Conservation (phyloP, 2,113 vertebrate genomes). For the Entelurus aequoreus region DNA sequence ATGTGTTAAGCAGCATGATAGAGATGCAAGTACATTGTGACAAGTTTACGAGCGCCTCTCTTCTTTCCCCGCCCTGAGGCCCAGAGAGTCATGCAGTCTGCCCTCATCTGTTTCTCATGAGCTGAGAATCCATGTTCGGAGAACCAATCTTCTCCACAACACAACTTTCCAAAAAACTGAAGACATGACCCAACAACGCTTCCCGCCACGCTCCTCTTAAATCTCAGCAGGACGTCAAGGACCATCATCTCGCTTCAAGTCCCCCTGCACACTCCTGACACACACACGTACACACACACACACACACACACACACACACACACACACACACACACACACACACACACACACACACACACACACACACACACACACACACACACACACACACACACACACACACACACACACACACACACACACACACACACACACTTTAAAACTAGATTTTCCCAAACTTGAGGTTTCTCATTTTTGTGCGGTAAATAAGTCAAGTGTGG, state of each 20-base stretch:
- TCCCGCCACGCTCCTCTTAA: conserved; percentile 41
- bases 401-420: background rate
- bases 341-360: conserved; percentile 11
- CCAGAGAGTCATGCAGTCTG: conserved; percentile 55
- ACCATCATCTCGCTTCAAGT: conserved; percentile 53
- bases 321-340: conserved; percentile 25
- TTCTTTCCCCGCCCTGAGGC: conserved; percentile 46
- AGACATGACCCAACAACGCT: conserved; percentile 3
- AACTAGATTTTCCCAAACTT: background rate
- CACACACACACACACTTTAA: conserved; percentile 27
- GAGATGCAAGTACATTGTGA: conserved; percentile 53
- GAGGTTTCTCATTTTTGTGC: too few relatives aligned
- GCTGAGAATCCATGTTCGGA: conserved; percentile 37
- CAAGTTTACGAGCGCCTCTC: conserved; percentile 66
- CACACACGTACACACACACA: conserved; percentile 18
- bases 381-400: conserved; percentile 28
- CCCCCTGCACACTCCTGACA: conserved; percentile 39
- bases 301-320: conserved; percentile 32
- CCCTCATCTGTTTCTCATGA: conserved; percentile 72
- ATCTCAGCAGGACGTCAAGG: conserved; percentile 49
- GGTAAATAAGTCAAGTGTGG: too few relatives aligned
- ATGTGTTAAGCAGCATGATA: conserved; percentile 53
- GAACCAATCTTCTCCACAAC: conserved; percentile 27
- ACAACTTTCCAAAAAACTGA: background rate
- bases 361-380: conserved; percentile 7